Percentiles rank a stretch among this genome's conserved stretches.
Evolutionary conservation across 2,797 vertebrate species (phyloP).

Genomic region (Adelosebastes latens): DNA sequence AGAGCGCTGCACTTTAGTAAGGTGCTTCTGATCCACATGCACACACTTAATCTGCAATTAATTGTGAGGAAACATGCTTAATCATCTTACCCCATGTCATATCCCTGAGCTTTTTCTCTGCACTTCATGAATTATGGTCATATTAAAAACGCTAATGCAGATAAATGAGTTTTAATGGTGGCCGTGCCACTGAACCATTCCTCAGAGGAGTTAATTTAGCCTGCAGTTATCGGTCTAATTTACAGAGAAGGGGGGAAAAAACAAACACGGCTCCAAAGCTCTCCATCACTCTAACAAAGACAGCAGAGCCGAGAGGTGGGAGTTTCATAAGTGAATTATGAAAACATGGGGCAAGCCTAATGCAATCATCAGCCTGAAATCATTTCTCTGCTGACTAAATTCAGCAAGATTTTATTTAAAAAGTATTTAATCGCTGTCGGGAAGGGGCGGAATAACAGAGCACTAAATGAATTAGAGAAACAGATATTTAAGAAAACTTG

Average conservation of each 20-base stretch:
- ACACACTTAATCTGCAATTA: slow-evolving; percentile 22
- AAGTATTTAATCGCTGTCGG: neutral
- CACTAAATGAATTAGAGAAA: neutral
- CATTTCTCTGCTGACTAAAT: neutral
- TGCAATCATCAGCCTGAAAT: neutral
- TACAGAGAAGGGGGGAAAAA: neutral
- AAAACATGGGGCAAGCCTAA: neutral
- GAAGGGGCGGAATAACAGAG: neutral
- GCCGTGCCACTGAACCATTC: slow-evolving; percentile 28
- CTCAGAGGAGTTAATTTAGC: slow-evolving; percentile 29
- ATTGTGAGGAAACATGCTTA: slow-evolving; percentile 41
- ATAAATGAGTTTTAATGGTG: slow-evolving; percentile 49
- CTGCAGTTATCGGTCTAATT: slow-evolving; percentile 28
- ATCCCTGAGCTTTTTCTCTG: slow-evolving; percentile 33
- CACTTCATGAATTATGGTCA: slow-evolving; percentile 31
- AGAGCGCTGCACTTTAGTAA: neutral
- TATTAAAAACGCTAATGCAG: slow-evolving; percentile 55
- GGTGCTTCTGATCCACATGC: neutral
- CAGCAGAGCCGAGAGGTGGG: neutral
- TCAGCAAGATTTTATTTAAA: neutral
- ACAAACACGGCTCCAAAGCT: neutral
- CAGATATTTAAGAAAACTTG: neutral
- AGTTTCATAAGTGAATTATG: neutral
- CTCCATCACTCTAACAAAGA: slow-evolving; percentile 4
- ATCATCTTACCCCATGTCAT: slow-evolving; percentile 29